Conservation (phyloP, 2,113 vertebrate species). For the Cavia aperea region DNA sequence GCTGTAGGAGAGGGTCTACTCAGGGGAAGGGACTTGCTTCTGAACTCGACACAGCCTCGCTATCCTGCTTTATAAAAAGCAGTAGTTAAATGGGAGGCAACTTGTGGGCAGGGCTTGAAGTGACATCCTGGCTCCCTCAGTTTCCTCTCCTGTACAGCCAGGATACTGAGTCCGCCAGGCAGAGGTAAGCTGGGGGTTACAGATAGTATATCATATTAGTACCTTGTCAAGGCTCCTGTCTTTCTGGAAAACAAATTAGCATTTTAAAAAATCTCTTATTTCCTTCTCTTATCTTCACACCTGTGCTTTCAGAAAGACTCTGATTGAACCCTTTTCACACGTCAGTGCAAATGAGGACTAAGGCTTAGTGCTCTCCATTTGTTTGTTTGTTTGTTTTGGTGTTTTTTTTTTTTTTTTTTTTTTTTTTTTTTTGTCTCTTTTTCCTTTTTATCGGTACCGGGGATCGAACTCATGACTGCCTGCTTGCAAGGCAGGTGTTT, state of each 20-base stretch:
- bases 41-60: background rate
- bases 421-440: no score
- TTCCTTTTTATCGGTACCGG: no score
- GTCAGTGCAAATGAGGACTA: background rate
- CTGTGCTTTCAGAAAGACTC: background rate
- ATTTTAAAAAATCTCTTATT: background rate
- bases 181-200: background rate
- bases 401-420: no score
- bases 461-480: no score
- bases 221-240: background rate
- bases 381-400: no score
- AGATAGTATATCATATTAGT: background rate
- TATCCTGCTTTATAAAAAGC: background rate
- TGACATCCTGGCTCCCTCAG: background rate
- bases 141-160: background rate
- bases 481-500: no score
- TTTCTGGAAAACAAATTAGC: slow-evolving; percentile 18
- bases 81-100: background rate
- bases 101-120: background rate
- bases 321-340: background rate
- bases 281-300: background rate
- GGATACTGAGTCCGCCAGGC: background rate
- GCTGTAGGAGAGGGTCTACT: background rate
- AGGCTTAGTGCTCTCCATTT: background rate
- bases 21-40: background rate